Conservation (phyloP, 2,113 vertebrate species). For the Ammodytes marinus region DNA sequence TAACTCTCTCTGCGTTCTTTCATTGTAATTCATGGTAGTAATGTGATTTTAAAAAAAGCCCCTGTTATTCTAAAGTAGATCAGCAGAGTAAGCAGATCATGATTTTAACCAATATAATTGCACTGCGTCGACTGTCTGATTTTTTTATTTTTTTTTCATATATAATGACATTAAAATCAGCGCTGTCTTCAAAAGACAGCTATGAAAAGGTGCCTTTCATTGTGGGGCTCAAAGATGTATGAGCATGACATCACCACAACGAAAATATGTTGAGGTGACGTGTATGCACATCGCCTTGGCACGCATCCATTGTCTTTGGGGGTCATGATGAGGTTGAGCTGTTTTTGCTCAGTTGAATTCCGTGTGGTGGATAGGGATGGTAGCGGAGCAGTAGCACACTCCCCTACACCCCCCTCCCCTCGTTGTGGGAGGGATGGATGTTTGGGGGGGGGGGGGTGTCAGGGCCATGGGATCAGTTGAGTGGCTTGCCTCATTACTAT, state of each 20-base stretch:
- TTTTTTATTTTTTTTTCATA: not conserved
- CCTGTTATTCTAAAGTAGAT: not conserved
- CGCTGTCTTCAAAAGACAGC: not conserved
- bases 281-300: constrained; percentile 62
- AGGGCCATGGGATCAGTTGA: constrained; percentile 57
- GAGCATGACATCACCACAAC: constrained; percentile 38
- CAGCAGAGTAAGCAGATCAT: not conserved
- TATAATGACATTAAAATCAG: constrained; percentile 1
- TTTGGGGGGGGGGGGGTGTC: constrained; percentile 20
- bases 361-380: constrained; percentile 53
- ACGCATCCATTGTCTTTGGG: constrained; percentile 53
- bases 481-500: constrained; percentile 79
- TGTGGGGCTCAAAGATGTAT: not conserved
- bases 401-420: not conserved
- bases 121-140: not conserved
- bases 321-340: constrained; percentile 63
- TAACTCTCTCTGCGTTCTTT: not conserved
- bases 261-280: constrained; percentile 45
- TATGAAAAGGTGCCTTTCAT: not conserved
- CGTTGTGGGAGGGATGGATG: constrained; percentile 10
- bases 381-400: constrained; percentile 9
- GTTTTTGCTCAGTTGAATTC: constrained; percentile 56
- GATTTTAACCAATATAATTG: not conserved
- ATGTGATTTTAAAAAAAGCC: not conserved
- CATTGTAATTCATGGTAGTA: not conserved